Conservation (phyloP, 2,888 invertebrate species). For the Idaea biselata region DNA sequence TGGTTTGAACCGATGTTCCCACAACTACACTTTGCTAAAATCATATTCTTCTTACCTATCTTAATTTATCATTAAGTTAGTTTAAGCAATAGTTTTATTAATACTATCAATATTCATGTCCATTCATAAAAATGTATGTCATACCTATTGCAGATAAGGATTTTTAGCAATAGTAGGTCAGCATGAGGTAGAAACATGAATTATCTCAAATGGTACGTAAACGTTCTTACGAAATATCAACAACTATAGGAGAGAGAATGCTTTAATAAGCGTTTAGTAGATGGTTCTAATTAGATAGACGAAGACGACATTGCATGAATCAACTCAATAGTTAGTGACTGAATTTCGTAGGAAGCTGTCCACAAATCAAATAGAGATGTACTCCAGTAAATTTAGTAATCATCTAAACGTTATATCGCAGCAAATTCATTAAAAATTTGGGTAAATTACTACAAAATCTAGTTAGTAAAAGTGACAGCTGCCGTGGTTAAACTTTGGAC, state of each 20-base stretch:
- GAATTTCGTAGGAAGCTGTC: neutral
- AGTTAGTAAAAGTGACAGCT: slow-evolving; percentile 31
- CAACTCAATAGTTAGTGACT: neutral
- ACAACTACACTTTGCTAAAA: too few relatives aligned
- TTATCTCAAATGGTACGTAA: neutral
- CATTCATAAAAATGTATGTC: neutral
- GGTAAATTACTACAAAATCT: slow-evolving; percentile 39
- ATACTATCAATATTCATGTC: too few relatives aligned
- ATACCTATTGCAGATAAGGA: neutral
- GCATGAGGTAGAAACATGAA: neutral
- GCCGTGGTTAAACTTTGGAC: slow-evolving; percentile 24
- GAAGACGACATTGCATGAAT: neutral
- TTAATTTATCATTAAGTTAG: too few relatives aligned
- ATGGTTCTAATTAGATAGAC: neutral
- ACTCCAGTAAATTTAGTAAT: neutral
- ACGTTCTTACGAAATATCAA: neutral
- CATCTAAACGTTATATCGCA: slow-evolving; percentile 25
- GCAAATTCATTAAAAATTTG: slow-evolving; percentile 25
- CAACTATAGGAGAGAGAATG: too few relatives aligned
- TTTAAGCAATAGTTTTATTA: too few relatives aligned
- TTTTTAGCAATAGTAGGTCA: neutral
- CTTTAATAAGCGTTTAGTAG: neutral
- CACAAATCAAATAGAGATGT: neutral
- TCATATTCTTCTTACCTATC: too few relatives aligned
- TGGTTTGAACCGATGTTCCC: too few relatives aligned